Percentiles rank a stretch among this genome's conserved stretches.
Conservation (phyloP, 2,797 vertebrate species). For the Falco novaeseelandiae region DNA sequence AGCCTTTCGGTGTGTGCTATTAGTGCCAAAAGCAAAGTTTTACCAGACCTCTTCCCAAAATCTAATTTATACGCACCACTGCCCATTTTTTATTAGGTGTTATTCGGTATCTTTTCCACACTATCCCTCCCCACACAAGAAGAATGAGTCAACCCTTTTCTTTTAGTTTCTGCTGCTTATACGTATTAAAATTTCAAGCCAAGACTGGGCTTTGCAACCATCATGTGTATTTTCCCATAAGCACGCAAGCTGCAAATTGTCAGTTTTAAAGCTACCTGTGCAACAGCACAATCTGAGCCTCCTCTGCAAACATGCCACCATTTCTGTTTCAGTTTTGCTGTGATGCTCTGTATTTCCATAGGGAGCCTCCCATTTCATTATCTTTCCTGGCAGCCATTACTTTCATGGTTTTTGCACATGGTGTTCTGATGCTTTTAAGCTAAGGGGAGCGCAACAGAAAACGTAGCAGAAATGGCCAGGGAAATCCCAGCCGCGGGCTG, state of each 20-base stretch:
- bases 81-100: slow-evolving; percentile 59
- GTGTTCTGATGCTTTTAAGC: neutral
- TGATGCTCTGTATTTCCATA: neutral
- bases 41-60: slow-evolving; percentile 26
- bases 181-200: neutral
- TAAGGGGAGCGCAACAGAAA: neutral
- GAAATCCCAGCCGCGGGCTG: neutral
- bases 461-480: neutral
- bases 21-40: slow-evolving; percentile 36
- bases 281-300: neutral
- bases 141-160: slow-evolving; percentile 53
- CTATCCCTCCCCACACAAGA: slow-evolving; percentile 22
- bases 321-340: neutral
- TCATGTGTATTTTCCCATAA: neutral
- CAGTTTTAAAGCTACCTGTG: slow-evolving; percentile 3
- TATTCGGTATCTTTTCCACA: slow-evolving; percentile 64
- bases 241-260: neutral
- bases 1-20: neutral
- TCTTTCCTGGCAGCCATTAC: neutral
- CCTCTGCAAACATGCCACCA: neutral
- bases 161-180: neutral
- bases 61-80: slow-evolving; percentile 37
- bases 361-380: neutral
- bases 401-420: neutral
- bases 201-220: neutral